Conservation (phyloP, 1,140 invertebrate species). For the Drosophila asahinai region DNA sequence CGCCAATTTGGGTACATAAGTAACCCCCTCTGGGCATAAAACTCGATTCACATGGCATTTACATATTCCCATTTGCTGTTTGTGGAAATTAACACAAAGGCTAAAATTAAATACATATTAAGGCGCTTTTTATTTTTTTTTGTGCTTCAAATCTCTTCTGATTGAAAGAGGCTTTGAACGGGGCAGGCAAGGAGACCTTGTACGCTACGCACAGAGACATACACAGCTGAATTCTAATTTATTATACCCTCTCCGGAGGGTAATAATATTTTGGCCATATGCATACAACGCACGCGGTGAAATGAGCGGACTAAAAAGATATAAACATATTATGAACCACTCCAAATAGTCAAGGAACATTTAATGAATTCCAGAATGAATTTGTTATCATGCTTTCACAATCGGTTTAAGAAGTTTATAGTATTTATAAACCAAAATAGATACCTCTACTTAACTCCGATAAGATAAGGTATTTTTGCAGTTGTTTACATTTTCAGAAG, state of each 20-base stretch:
- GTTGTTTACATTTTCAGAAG: not conserved
- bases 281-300: not conserved
- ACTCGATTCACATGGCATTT: conserved; percentile 16
- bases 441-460: not conserved
- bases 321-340: not conserved
- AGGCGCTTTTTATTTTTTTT: conserved; percentile 19
- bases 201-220: conserved; percentile 24
- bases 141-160: conserved; percentile 29
- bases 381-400: too few relatives aligned
- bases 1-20: conserved; percentile 5
- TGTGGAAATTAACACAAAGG: conserved; percentile 42
- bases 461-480: not conserved
- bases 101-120: conserved; percentile 56
- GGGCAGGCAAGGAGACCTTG: conserved; percentile 35
- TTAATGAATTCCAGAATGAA: too few relatives aligned
- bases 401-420: too few relatives aligned
- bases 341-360: too few relatives aligned
- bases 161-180: conserved; percentile 22
- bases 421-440: not conserved
- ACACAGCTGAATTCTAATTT: conserved; percentile 44
- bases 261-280: conserved; percentile 4
- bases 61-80: conserved; percentile 6
- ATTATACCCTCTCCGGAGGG: conserved; percentile 24
- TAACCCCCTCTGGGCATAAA: not conserved
- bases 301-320: not conserved